Evolutionary conservation across 1,140 invertebrate species (phyloP).

Genomic region (Zophobas atratus): DNA sequence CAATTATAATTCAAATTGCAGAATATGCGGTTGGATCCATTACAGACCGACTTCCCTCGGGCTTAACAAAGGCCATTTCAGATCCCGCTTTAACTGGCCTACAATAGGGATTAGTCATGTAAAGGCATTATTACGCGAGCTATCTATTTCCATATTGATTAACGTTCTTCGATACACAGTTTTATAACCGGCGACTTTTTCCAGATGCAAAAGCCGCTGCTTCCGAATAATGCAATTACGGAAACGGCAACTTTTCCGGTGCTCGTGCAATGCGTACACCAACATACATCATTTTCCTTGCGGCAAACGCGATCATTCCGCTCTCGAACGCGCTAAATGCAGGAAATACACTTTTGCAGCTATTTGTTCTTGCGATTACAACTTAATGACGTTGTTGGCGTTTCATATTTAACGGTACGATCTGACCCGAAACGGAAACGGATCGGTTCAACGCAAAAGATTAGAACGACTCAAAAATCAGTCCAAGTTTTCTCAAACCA

Average conservation of each 20-base stretch:
- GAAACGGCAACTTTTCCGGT: neutral
- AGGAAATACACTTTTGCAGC: neutral
- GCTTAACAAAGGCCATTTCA: constrained; percentile 58
- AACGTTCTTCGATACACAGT: constrained; percentile 47
- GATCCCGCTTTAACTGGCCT: constrained; percentile 55
- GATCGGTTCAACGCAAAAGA: too few species aligned
- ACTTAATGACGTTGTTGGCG: neutral
- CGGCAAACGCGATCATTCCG: constrained; percentile 13
- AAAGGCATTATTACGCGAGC: constrained; percentile 53
- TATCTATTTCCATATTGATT: constrained; percentile 58
- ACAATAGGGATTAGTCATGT: constrained; percentile 57
- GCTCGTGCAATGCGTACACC: constrained; percentile 13
- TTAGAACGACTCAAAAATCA: too few species aligned
- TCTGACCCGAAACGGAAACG: too few species aligned
- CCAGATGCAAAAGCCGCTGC: neutral
- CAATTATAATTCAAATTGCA: constrained; percentile 58
- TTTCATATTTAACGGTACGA: too few species aligned
- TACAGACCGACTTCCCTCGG: constrained; percentile 55
- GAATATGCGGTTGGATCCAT: constrained; percentile 57
- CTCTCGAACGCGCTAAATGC: constrained; percentile 1
- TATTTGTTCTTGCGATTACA: constrained; percentile 14
- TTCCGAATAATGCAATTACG: constrained; percentile 21
- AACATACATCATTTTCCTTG: constrained; percentile 21
- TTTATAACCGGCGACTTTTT: constrained; percentile 25
- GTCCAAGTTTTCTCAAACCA: too few species aligned